Base-by-base conservation (phyloP, 2,888 invertebrate genomes). In the Thumatha senex region DNA sequence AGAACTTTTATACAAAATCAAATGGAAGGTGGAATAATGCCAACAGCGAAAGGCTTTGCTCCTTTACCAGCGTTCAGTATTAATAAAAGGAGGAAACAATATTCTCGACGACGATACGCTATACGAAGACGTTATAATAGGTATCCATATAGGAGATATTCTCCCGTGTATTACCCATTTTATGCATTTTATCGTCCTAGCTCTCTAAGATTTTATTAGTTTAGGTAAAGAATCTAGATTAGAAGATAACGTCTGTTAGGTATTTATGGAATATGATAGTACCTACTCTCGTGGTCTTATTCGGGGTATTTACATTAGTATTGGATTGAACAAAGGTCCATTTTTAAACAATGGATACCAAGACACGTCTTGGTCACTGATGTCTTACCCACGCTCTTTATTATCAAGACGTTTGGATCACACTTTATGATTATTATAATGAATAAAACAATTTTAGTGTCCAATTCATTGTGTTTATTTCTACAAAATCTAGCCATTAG, bases 1-100 rank as follows among this genome's bases (percentile, higher is more conserved):
- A 59, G 18, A 54, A 56, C 15, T 54, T 56, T 13, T 30, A 65
- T 18, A 40, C 49, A 45, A 18, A 58, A 0, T 56, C 63, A 11
- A 50, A 65, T 84, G 48, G n/a, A n/a, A n/a, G 78, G 79, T 45
- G 89, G 89, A 72, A 82, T 86, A 31, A 86, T 90, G 87, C 83
- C 84, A 12, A 81, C 86, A 0, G 89, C 88, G 0, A 85, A 81
- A 10, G 86, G 89, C 7, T 89, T 87, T 40, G 73, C 78, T 1
- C 89, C 87, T 1, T 63, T 81, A 9, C 82, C 89, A 1, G 69
- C 86, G 11, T 73, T 86, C 5, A 48, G 56, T 18, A 61, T 43
- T 10, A 47, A 61, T 42, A 67, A 64, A 47, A 74, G 61, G 18
- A 24, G 18, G 18, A 24, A 24, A 18, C 67, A 75, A 33, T 76